Base-by-base conservation (phyloP, 2,797 vertebrate genomes). In the Varecia variegata region DNA sequence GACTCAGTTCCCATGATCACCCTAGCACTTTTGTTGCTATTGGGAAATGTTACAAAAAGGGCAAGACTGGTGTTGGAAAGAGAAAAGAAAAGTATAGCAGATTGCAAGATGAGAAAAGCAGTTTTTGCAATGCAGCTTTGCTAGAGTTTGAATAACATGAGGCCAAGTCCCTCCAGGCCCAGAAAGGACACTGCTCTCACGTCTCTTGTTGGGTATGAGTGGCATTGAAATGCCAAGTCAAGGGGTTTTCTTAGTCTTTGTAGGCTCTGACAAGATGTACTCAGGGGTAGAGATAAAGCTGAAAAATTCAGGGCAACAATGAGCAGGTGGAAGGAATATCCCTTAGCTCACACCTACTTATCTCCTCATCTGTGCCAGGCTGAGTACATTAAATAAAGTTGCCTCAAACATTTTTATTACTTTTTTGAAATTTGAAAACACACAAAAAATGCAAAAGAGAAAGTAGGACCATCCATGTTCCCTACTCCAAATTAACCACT, bases 1-100 rank as follows among this genome's bases (percentile, higher is more conserved):
- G 18, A 43, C 40, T 85, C 65, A 2, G 68, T 25, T 86, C 35
- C 62, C 40, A 21, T 23, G 62, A 82, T 52, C 58, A 38, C 9
- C 25, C 30, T 52, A 71, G 43, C 35, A 17, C 5, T 56, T 85
- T 60, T 45, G 15, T 27, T 85, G 35, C 35, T 83, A 7, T 38
- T 71, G 47, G n/a, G 52, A 73, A 88, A 88, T 80, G n/a, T 32
- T n/a, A 52, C 45, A 43, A 79, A 71, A 94, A 52, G n/a, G 65
- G 5, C 45, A 35, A 60, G 13, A 35, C 14, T 43, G 13, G 21
- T 15, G 1, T 77, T 77, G 35, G 9, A 52, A 56, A 85, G 65
- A 90, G 62, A 80, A 92, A 71, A 70, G 73, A 13, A 20, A 88
- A 88, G 23, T 35, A 17, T 0, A 79, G 47, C 13, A 18, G 35